Evolutionary conservation across 2,113 vertebrate species (phyloP).

Genomic region (Ceyx margarethae): DNA sequence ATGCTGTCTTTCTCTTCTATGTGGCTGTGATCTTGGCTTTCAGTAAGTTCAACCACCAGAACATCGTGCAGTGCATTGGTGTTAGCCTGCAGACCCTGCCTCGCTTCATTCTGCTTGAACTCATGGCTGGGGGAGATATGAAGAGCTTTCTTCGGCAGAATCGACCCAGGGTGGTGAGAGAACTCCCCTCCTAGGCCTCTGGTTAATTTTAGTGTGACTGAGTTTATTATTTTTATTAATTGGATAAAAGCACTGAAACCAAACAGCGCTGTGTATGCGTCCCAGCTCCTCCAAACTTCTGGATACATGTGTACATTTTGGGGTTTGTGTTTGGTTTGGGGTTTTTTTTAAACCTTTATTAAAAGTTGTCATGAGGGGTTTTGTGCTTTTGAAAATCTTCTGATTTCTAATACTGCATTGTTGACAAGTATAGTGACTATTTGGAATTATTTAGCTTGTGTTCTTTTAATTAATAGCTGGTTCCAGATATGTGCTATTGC

Average conservation of each 20-base stretch:
- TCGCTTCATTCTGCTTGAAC: slow-evolving; percentile 89
- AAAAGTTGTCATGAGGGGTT: neutral
- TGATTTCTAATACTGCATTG: neutral
- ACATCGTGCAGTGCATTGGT: slow-evolving; percentile 86
- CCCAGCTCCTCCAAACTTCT: neutral
- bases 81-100: slow-evolving; percentile 87
- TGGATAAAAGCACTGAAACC: neutral
- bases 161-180: slow-evolving; percentile 80
- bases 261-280: neutral
- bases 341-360: neutral
- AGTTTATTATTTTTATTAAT: neutral
- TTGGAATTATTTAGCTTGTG: neutral
- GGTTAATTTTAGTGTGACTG: neutral
- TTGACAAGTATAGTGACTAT: neutral
- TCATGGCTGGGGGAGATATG: slow-evolving; percentile 93
- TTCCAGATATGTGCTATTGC: neutral
- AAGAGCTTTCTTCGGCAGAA: slow-evolving; percentile 91
- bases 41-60: slow-evolving; percentile 92
- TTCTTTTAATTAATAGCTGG: neutral
- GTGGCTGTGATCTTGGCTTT: neutral
- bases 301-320: neutral
- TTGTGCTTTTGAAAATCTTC: neutral
- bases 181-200: neutral
- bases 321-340: too few relatives aligned
- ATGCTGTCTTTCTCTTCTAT: neutral